phyloP scores from a whole-genome alignment of 2,888 invertebrate genomes.

The Thecocarcelia acutangulata region DNA sequence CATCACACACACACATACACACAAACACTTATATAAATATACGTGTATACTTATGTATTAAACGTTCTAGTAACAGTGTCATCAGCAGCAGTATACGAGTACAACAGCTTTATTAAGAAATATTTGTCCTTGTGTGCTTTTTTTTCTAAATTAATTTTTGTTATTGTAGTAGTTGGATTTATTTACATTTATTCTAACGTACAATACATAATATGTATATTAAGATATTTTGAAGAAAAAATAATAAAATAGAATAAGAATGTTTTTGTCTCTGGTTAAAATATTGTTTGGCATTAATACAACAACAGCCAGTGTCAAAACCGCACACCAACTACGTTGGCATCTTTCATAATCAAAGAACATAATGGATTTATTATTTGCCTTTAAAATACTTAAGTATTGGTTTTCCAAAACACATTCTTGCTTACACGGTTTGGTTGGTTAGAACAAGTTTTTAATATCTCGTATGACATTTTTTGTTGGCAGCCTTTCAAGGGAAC shows the following conservation, averaged over 20 bases:
- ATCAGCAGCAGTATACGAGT: not conserved
- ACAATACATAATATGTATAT: not conserved
- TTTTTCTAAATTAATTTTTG: not conserved
- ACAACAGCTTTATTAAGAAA: constrained; percentile 13
- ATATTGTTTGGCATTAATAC: constrained; percentile 28
- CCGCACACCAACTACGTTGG: constrained; percentile 8
- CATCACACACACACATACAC: too few species aligned
- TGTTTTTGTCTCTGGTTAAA: constrained; percentile 14
- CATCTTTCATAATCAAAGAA: constrained; percentile 38
- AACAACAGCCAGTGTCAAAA: constrained; percentile 8
- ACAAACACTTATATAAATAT: too few species aligned
- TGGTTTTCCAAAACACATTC: not conserved
- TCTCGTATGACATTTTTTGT: not conserved
- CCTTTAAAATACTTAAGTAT: constrained; percentile 29
- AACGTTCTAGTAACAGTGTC: constrained; percentile 4
- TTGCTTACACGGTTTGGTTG: too few species aligned
- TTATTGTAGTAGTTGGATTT: not conserved
- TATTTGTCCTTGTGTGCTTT: constrained; percentile 41
- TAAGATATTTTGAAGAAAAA: too few species aligned
- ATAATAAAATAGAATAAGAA: not conserved
- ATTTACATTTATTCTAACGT: constrained; percentile 6
- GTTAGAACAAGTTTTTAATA: constrained; percentile 8
- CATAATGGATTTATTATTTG: constrained; percentile 22
- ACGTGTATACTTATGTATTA: constrained; percentile 4
- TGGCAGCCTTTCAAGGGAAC: constrained; percentile 35